Base-by-base conservation (phyloP, 2,888 invertebrate species). In the Molorchus minor region DNA sequence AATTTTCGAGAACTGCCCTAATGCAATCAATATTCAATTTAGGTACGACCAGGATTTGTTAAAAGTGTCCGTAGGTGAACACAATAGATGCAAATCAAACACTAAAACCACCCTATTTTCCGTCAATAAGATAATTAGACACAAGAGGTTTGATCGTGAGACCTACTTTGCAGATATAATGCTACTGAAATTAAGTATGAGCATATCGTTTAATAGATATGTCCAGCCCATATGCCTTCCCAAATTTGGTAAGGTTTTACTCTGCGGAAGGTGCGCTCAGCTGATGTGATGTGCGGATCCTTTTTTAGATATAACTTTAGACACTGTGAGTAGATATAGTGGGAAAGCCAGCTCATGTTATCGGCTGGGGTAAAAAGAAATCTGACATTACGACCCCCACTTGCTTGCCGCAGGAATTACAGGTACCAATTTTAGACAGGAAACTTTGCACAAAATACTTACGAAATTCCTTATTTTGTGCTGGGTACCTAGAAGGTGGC, bases 381-480 rank as follows among this genome's bases (percentile, higher is more conserved):
- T 5, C 40, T 17, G n/a, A 45, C 3, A 12, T 20, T 15, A 1
- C 8, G 5, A 3, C 13, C 10, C 45, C 54, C 2, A 17, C 54
- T n/a, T 54, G 54, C 20, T 8, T 54, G 1, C 54, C 54, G 15
- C 54, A 54, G 10, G 54, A 54, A 45, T 20, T 54, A 33, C 40
- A 29, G 2, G 44, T 54, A 8, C 54, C 54, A 12, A 25, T 54
- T 35, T 25, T 54, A 16, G 43, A 20, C 1, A 40, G 15, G 15
- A 1, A 19, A 10, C 33, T 33, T 1, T 54, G 54, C 8, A 30
- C n/a, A 0, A 43, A 30, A 0, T 29, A 38, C 8, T 16, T 45
- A 15, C 1, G n/a, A 16, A 8, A 29, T 7, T 54, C 54, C 4
- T 12, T 54, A 16, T 54, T 54, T 35, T 54, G 54, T 13, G 54